Percentiles rank a stretch among this genome's conserved stretches.
phyloP scores from a whole-genome alignment of 2,888 invertebrate genomes.

The Perizoma flavofasciatum region DNA sequence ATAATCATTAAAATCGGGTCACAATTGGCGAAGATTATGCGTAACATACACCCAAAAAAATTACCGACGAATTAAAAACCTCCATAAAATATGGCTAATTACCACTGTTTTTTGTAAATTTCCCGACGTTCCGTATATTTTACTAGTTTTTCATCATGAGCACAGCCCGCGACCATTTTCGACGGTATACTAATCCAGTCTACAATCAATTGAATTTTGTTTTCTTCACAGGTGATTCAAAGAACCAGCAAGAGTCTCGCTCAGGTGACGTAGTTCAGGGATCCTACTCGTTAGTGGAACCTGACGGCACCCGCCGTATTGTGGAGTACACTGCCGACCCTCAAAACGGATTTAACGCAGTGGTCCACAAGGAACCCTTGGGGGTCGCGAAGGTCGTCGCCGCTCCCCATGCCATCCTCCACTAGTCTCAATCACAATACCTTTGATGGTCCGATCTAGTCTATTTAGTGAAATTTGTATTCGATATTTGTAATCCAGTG shows the following conservation, averaged over 20 bases:
- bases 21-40: too few species aligned
- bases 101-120: too few species aligned
- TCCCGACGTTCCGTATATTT: too few species aligned
- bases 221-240: conserved; percentile 65
- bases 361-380: conserved; percentile 85
- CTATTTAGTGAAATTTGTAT: conserved; percentile 4
- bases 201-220: too few species aligned
- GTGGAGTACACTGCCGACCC: conserved; percentile 87
- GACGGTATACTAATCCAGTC: too few species aligned
- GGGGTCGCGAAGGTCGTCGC: conserved; percentile 74
- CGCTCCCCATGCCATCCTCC: conserved; percentile 61
- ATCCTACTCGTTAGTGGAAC: conserved; percentile 85
- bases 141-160: too few species aligned
- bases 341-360: conserved; percentile 87
- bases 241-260: conserved; percentile 80
- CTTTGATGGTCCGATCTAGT: conserved; percentile 41
- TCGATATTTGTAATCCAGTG: conserved; percentile 1
- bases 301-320: conserved; percentile 85
- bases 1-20: too few species aligned
- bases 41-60: too few species aligned
- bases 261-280: conserved; percentile 87
- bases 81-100: too few species aligned
- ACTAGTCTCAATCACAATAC: conserved; percentile 51
- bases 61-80: too few species aligned
- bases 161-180: too few species aligned